phyloP scores from a whole-genome alignment of 1,140 invertebrate species.

The Cydia amplana region DNA sequence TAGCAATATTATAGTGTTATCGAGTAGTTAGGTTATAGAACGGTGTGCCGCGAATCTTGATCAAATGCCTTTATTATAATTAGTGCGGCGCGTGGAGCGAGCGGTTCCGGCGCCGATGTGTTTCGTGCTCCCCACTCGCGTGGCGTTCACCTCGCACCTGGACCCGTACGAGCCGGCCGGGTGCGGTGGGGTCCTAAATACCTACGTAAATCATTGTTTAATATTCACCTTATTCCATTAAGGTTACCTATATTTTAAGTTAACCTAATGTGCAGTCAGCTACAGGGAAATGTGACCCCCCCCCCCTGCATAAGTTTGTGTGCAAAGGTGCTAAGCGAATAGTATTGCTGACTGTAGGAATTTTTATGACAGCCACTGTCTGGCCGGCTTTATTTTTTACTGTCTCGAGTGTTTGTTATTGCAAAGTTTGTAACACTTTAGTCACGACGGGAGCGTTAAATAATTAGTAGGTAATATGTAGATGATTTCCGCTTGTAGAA shows the following conservation, averaged over 20 bases:
- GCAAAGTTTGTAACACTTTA: conserved; percentile 17
- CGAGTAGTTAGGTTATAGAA: conserved; percentile 52
- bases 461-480: conserved; percentile 8
- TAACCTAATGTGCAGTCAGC: not conserved
- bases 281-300: no score
- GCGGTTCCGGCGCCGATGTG: conserved; percentile 41
- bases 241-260: not conserved
- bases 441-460: not conserved
- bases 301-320: no score
- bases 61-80: conserved; percentile 37
- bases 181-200: not conserved
- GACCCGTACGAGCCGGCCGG: not conserved
- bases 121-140: conserved; percentile 35
- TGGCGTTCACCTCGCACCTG: conserved; percentile 33
- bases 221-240: not conserved
- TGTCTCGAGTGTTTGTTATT: not conserved
- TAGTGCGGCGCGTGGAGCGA: conserved; percentile 40
- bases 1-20: conserved; percentile 66
- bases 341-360: not conserved
- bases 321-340: no score
- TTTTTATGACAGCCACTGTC: not conserved
- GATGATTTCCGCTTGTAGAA: conserved; percentile 19
- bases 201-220: not conserved
- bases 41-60: conserved; percentile 36
- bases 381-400: conserved; percentile 11